Evolutionary conservation across 2,113 vertebrate genomes (phyloP), one percentile per base, ranked within the genome.

Genomic region (Cromileptes altivelis): DNA sequence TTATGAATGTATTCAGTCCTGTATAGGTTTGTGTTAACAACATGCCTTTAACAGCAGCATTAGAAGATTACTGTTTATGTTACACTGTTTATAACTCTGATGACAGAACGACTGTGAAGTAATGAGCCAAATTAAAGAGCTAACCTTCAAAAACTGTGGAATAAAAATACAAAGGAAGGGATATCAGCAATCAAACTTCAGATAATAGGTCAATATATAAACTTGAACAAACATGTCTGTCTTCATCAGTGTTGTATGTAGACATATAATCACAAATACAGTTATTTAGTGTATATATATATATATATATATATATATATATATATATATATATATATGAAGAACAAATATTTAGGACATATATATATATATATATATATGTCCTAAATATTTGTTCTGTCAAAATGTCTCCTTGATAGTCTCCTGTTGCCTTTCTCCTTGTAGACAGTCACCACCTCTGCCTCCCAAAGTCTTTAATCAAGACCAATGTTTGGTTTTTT

Each of bases 381-480:
- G 27, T 68, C 27, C 13, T 50, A 7, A 25, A 63, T 55, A 18
- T 71, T 12, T 62, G 9, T 25, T 23, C 27, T 42, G 76, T 74
- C 19, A 53, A 57, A 30, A 27, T 14, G 4, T 75, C 45, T 79
- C 23, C 50, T 64, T 63, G 3, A 27, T 78, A 25, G 53, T 70
- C 19, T 70, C 50, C 23, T 81, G n/a, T 78, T 12, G 8, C 56
- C 23, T 75, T 76, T 21, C 30, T 53, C 40, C 65, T 49, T 25
- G 11, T 77, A 85, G 78, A 85, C 52, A 68, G 37, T 78, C 70
- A 81, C 86, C 89, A 87, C 75, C n/a, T 91, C 72, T 90, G 85
- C 92, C 93, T 94, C 74, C 47, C 57, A 15, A 55, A 88, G 75
- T 88, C 87, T 92, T 89, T 72, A 92, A 91, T 89, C 71, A 92